Conservation (phyloP, 2,888 invertebrate species). For the Agrotis exclamationis region DNA sequence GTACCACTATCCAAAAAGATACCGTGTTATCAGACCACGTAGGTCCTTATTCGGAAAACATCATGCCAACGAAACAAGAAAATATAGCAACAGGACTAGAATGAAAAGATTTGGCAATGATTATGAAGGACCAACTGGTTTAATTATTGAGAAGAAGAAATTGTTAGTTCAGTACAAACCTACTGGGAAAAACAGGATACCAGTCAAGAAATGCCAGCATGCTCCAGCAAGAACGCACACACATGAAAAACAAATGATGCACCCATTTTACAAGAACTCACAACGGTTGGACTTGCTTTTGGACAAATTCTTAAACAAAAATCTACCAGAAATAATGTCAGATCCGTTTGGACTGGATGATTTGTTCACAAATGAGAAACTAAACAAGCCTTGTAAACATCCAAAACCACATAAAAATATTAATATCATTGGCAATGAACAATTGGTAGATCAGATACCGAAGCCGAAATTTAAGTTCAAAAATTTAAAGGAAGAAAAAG, state of each 20-base stretch:
- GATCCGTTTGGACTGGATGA: conserved; percentile 68
- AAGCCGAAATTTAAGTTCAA: conserved; percentile 29
- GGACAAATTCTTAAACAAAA: conserved; percentile 74
- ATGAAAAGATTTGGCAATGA: conserved; percentile 58
- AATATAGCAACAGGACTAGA: conserved; percentile 39
- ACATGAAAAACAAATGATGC: conserved; percentile 77
- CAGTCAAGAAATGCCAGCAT: conserved; percentile 78
- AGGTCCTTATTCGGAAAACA: conserved; percentile 26
- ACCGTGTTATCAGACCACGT: conserved; percentile 44
- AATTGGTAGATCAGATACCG: conserved; percentile 26
- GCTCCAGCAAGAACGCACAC: conserved; percentile 72
- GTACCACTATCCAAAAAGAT: conserved; percentile 44
- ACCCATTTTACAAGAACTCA: conserved; percentile 81
- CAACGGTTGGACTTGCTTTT: conserved; percentile 79
- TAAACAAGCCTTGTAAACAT: conserved; percentile 60
- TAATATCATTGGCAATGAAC: neutral
- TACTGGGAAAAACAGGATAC: conserved; percentile 61
- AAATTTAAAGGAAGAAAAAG: neutral
- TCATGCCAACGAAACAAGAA: neutral
- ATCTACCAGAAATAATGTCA: conserved; percentile 66
- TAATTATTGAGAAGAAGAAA: conserved; percentile 77
- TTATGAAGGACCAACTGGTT: conserved; percentile 65
- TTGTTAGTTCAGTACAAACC: conserved; percentile 74
- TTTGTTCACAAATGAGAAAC: conserved; percentile 58
- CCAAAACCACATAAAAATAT: conserved; percentile 40